Evolutionary conservation across 2,888 invertebrate species (phyloP).

Genomic region (Lacanobia wlatinum): DNA sequence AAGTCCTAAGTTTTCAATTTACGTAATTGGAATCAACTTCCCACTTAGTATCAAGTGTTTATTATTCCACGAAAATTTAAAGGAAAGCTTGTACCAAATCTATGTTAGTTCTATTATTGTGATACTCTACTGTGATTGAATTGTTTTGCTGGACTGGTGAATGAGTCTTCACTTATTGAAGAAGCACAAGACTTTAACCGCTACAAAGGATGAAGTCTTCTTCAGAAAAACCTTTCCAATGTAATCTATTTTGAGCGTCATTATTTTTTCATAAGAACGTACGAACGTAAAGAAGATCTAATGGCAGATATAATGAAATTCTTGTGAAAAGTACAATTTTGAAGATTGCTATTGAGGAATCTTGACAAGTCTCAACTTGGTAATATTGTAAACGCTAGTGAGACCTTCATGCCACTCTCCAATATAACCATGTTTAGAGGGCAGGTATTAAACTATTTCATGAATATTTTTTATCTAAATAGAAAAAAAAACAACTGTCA

Average conservation of each 20-base stretch:
- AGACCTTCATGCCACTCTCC: neutral
- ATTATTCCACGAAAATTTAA: conserved; percentile 2
- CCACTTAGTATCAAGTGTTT: conserved; percentile 39
- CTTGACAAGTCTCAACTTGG: too few species aligned
- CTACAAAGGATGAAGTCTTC: neutral
- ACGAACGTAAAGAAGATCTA: too few species aligned
- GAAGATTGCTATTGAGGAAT: neutral
- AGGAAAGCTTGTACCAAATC: neutral
- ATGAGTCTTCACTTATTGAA: neutral
- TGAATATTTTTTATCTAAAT: neutral
- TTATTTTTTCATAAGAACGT: too few species aligned
- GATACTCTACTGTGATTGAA: neutral
- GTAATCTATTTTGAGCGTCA: neutral
- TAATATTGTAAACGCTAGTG: neutral
- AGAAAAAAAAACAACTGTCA: conserved; percentile 23
- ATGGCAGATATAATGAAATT: too few species aligned
- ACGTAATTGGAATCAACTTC: conserved; percentile 60
- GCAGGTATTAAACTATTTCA: neutral
- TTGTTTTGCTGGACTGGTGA: conserved; percentile 1
- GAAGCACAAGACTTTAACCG: neutral
- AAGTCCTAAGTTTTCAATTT: conserved; percentile 52
- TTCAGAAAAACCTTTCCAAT: neutral
- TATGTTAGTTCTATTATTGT: conserved; percentile 9
- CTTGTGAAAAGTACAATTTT: too few species aligned
- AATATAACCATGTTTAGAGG: neutral